Conservation (phyloP, 2,888 invertebrate genomes). For the Gnatocerus cornutus region DNA sequence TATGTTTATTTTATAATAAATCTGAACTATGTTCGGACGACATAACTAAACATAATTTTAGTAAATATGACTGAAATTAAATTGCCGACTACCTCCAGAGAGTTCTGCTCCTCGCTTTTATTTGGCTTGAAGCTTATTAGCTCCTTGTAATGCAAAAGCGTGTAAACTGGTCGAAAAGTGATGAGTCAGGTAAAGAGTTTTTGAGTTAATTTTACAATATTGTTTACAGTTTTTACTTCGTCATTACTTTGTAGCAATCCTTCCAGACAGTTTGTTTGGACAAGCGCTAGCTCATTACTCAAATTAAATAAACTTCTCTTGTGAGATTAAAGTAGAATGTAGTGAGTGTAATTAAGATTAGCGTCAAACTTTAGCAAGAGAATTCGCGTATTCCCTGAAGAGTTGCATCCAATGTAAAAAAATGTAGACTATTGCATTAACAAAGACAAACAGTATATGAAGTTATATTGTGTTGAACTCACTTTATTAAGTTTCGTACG, state of each 20-base stretch:
- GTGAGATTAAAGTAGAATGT: constrained; percentile 16
- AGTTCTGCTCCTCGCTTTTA: background rate
- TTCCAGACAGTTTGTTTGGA: constrained; percentile 2
- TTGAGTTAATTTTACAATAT: background rate
- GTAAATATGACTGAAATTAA: too few relatives aligned
- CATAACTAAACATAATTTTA: too few relatives aligned
- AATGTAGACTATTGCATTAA: constrained; percentile 38
- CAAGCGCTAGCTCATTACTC: constrained; percentile 9
- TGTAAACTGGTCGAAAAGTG: background rate
- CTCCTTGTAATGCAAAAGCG: background rate
- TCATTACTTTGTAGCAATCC: constrained; percentile 3
- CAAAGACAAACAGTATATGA: constrained; percentile 35
- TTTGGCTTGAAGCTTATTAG: background rate
- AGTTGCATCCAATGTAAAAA: constrained; percentile 7
- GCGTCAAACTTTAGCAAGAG: background rate
- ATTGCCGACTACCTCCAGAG: too few relatives aligned
- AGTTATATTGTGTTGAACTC: constrained; percentile 30
- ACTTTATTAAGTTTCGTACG: constrained; percentile 28
- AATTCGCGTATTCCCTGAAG: constrained; percentile 1
- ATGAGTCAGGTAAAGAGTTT: constrained; percentile 6
- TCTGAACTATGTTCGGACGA: too few relatives aligned
- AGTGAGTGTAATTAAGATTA: constrained; percentile 23
- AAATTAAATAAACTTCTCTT: constrained; percentile 28
- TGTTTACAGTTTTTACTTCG: constrained; percentile 7
- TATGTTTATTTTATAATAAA: too few relatives aligned